A percentile compares a stretch with the other conserved stretches of the same genome.
phyloP scores from a whole-genome alignment of 2,797 vertebrate species.

The Kryptolebias ocellatus region DNA sequence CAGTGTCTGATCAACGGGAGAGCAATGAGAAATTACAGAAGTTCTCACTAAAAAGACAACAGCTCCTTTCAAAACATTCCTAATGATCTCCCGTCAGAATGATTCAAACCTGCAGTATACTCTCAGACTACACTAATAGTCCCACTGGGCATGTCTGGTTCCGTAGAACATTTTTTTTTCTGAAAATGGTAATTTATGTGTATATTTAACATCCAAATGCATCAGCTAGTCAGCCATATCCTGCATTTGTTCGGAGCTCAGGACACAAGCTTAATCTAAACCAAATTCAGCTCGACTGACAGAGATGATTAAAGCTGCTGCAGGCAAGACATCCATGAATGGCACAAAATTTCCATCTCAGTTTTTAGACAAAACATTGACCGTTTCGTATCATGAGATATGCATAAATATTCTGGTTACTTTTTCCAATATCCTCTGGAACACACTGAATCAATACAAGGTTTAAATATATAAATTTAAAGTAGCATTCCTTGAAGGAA shows the following conservation, averaged over 20 bases:
- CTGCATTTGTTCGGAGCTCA: conserved; percentile 47
- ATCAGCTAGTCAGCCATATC: conserved; percentile 62
- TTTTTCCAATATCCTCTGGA: conserved; percentile 1
- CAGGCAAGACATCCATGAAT: conserved; percentile 20
- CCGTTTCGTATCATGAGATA: neutral
- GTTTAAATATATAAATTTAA: neutral
- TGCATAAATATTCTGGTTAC: neutral
- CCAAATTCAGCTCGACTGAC: conserved; percentile 59
- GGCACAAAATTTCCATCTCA: conserved; percentile 17
- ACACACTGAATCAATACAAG: neutral
- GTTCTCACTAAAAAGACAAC: conserved; percentile 20
- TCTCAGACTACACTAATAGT: conserved; percentile 57
- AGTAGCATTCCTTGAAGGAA: too few species aligned
- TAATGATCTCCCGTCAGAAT: conserved; percentile 58
- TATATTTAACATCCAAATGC: conserved; percentile 59
- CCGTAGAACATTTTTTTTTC: conserved; percentile 30
- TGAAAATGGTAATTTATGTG: conserved; percentile 36
- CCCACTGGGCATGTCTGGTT: conserved; percentile 30
- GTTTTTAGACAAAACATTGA: conserved; percentile 33
- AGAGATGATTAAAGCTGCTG: conserved; percentile 58
- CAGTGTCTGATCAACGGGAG: conserved; percentile 6
- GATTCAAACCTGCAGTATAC: conserved; percentile 43
- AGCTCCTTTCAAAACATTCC: conserved; percentile 20
- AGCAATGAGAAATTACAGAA: conserved; percentile 19
- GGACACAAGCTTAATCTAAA: conserved; percentile 44